Base-by-base conservation (phyloP, 2,797 vertebrate genomes). In the Alfaro cultratus region DNA sequence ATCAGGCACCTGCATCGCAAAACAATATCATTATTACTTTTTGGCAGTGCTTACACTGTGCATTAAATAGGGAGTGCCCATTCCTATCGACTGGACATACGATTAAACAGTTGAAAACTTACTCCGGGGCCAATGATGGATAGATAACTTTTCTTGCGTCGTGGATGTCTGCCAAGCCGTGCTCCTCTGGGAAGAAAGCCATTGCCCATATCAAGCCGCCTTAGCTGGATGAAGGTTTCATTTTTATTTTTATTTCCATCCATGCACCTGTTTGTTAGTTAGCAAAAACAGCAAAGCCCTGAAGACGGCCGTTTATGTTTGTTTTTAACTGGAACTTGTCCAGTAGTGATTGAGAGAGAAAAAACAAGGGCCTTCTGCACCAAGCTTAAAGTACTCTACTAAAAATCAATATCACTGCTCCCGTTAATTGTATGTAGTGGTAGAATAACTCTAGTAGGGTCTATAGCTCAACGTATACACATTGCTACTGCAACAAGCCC, bases 381-480 rank as follows among this genome's bases (percentile, higher is more conserved):
- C 23, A 43, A 77, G 74, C 82, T 80, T 81, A 75, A 53, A 45
- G 76, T 77, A 62, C 74, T 45, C 29, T 53, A 76, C 18, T 87
- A 80, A 88, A 87, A 91, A 90, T 91, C 87, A 87, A 88, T 92
- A 77, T n/a, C 34, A 53, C 72, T 46, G 79, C 80, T 82, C 85
- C 73, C 39, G 82, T 83, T 88, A 86, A 81, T 86, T 88, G 82
- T 76, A 76, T 79, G 76, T 83, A 74, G 68, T 81, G 75, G 86
- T 82, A 67, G 53, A 80, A 68, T 81, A 76, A 79, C 71, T 67
- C 16, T 26, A 68, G 23, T 43, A 9, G 41, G 29, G 29, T 79
- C 74, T 83, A 75, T 77, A 72, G 80, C 57, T 75, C 13, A 49
- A 68, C 60, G 51, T 55, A 36, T 74, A 31, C 23, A 23, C 36